A percentile compares a stretch with the other conserved stretches of the same genome.
phyloP scores from a whole-genome alignment of 2,888 invertebrate genomes.

The Eurois occulta region DNA sequence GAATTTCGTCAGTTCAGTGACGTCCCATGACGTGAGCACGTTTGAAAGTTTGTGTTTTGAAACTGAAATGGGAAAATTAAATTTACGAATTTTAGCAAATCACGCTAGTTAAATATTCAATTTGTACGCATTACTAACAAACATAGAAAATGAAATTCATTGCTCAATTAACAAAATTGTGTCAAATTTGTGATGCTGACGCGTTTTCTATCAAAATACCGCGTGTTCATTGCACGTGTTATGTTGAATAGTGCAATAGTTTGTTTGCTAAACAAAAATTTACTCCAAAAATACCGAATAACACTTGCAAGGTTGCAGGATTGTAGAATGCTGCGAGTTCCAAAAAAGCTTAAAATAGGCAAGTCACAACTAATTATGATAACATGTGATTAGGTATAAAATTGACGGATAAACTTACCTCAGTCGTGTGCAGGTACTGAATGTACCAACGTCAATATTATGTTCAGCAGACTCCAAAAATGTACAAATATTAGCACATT shows the following conservation, averaged over 20 bases:
- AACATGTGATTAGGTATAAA: neutral
- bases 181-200: slow-evolving; percentile 25
- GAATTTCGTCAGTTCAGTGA: slow-evolving; percentile 43
- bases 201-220: slow-evolving; percentile 31
- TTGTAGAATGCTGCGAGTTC: too few relatives aligned
- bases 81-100: neutral
- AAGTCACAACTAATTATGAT: neutral
- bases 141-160: neutral
- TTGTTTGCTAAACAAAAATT: neutral
- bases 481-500: slow-evolving; percentile 30
- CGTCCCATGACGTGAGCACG: slow-evolving; percentile 3
- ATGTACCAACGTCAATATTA: slow-evolving; percentile 30
- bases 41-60: slow-evolving; percentile 23
- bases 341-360: neutral
- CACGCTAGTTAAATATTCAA: neutral
- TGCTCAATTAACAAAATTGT: slow-evolving; percentile 23
- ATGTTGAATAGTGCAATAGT: neutral
- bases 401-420: neutral
- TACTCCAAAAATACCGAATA: neutral
- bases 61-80: neutral
- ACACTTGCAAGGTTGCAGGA: neutral
- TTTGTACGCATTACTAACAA: neutral
- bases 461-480: slow-evolving; percentile 9
- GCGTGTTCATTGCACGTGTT: slow-evolving; percentile 1
- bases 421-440: neutral